Conservation (phyloP, 2,113 vertebrate species). For the Epinephelus moara region DNA sequence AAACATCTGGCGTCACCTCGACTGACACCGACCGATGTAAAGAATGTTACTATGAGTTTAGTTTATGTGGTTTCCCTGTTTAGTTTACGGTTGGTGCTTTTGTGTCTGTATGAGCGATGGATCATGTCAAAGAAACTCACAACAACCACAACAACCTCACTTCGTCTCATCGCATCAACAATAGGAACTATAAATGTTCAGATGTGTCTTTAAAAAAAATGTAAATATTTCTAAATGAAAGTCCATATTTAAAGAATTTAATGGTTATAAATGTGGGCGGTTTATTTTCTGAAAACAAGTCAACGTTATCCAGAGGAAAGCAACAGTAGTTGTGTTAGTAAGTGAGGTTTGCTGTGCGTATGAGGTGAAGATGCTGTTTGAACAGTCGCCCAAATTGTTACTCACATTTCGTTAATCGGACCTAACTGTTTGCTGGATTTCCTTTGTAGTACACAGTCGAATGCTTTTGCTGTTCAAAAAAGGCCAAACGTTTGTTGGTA, state of each 20-base stretch:
- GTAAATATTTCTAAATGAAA: slow-evolving; percentile 55
- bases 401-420: not conserved
- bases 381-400: not conserved
- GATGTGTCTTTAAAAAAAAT: slow-evolving; percentile 37
- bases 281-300: slow-evolving; percentile 44
- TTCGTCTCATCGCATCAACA: slow-evolving; percentile 21
- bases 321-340: not conserved
- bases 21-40: not conserved
- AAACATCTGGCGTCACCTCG: not conserved
- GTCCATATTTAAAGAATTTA: slow-evolving; percentile 19
- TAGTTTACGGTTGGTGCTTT: not conserved
- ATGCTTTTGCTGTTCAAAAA: not conserved
- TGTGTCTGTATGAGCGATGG: slow-evolving; percentile 1
- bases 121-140: slow-evolving; percentile 19
- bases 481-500: not conserved
- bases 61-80: slow-evolving; percentile 15
- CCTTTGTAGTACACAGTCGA: not conserved
- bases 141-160: slow-evolving; percentile 67
- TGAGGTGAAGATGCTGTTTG: not conserved
- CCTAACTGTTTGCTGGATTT: slow-evolving; percentile 2
- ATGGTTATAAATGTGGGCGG: slow-evolving; percentile 23
- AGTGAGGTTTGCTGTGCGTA: slow-evolving; percentile 17
- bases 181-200: slow-evolving; percentile 22
- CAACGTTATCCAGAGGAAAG: not conserved
- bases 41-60: slow-evolving; percentile 14